Evolutionary conservation across 2,797 vertebrate genomes (phyloP).

Genomic region (Eurystomus glaucurus): DNA sequence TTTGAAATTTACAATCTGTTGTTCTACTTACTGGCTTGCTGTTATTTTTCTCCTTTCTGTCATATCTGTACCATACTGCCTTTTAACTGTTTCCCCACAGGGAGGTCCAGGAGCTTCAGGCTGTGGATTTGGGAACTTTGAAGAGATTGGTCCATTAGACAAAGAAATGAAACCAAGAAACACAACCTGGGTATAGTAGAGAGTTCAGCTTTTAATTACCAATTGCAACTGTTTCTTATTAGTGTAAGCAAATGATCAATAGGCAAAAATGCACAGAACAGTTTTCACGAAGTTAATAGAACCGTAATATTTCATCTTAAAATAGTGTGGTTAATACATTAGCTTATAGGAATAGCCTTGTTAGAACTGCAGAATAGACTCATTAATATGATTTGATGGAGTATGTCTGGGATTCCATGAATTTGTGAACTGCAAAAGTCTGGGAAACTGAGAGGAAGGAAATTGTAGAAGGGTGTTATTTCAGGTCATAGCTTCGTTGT

Average conservation of each 20-base stretch:
- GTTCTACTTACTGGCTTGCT: not conserved
- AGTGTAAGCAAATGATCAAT: not conserved
- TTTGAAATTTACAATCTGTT: not conserved
- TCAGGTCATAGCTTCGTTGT: not conserved
- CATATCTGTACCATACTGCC: not conserved
- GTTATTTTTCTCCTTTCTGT: not conserved
- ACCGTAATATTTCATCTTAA: not conserved
- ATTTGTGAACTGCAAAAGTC: not conserved
- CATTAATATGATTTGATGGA: not conserved
- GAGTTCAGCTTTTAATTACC: not conserved
- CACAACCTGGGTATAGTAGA: constrained; percentile 90
- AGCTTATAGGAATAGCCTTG: not conserved
- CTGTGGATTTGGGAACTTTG: constrained; percentile 96
- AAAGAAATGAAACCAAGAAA: constrained; percentile 87
- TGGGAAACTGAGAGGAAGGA: not conserved
- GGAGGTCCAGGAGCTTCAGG: constrained; percentile 95
- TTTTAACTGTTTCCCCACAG: constrained; percentile 75
- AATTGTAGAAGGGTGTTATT: not conserved
- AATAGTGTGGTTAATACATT: not conserved
- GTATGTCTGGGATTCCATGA: not conserved
- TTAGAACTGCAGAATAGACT: not conserved
- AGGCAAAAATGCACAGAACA: not conserved
- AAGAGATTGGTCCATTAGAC: constrained; percentile 94
- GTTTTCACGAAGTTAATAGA: not conserved
- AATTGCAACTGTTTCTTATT: not conserved